A percentile compares a stretch with the other conserved stretches of the same genome.
phyloP scores from a whole-genome alignment of 2,797 vertebrate species.

The Anableps anableps region DNA sequence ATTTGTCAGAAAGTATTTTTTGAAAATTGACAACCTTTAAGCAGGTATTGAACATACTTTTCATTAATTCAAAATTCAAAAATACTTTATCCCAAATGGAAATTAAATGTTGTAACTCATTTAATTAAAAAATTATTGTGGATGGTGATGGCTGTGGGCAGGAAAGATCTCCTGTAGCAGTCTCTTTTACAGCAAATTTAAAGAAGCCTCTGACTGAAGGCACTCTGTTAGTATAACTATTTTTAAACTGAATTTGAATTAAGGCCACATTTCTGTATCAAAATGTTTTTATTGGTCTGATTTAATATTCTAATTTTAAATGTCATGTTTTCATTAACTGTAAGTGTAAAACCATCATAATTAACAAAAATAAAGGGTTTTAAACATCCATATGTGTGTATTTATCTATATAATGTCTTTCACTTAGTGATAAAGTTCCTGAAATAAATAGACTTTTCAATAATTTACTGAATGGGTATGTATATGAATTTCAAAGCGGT shows the following conservation, averaged over 20 bases:
- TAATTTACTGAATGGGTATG: neutral
- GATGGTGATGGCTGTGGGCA: no score
- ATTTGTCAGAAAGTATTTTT: neutral
- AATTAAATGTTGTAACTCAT: no score
- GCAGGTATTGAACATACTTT: neutral
- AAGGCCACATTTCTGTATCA: neutral
- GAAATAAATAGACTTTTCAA: neutral
- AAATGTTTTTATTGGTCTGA: neutral
- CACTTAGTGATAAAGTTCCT: neutral
- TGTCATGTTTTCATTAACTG: neutral
- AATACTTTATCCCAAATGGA: no score
- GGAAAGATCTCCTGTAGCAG: no score
- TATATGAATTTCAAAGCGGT: neutral
- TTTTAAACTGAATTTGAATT: no score
- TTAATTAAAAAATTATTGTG: no score
- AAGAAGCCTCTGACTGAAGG: no score
- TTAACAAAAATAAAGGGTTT: neutral
- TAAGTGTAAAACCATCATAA: neutral
- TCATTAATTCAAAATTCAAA: no score
- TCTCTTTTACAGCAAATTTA: no score
- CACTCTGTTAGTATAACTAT: no score
- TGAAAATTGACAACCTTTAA: neutral
- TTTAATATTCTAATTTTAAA: neutral
- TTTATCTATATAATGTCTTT: neutral
- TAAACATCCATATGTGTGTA: no score